A percentile compares a stretch with the other conserved stretches of the same genome.
Evolutionary conservation across 2,113 vertebrate genomes (phyloP).

Genomic region (Anguilla japonica): DNA sequence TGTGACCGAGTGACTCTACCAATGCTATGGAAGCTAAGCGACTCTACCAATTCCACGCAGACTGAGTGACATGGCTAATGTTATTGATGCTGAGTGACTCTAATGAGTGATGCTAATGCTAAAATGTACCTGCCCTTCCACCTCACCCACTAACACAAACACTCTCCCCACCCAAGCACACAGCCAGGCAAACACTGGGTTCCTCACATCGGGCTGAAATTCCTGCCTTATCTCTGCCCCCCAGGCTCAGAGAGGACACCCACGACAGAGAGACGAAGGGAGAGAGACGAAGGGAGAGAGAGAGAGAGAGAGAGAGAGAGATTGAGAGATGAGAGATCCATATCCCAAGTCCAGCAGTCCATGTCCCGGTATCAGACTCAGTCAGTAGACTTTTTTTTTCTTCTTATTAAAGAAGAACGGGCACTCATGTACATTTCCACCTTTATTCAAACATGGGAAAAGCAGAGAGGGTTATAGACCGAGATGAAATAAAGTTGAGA

Average conservation of each 20-base stretch:
- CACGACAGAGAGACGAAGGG: neutral
- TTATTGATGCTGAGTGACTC: too few relatives aligned
- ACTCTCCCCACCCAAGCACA: too few relatives aligned
- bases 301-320: neutral
- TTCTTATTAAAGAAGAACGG: too few relatives aligned
- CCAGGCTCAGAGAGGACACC: neutral
- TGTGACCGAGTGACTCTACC: neutral
- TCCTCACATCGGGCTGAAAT: neutral
- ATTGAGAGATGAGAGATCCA: too few relatives aligned
- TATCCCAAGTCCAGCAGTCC: too few relatives aligned
- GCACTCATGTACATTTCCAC: too few relatives aligned
- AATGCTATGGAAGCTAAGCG: neutral
- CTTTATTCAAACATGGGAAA: neutral
- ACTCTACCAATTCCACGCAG: neutral
- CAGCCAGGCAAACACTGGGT: neutral
- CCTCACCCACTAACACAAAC: too few relatives aligned
- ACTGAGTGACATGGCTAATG: neutral
- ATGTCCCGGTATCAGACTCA: too few relatives aligned
- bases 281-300: neutral
- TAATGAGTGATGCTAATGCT: neutral
- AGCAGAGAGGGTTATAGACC: neutral
- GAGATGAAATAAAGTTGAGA: neutral
- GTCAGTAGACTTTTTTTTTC: too few relatives aligned
- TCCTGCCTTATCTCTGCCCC: constrained; percentile 1
- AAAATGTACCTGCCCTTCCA: neutral